A percentile compares a stretch with the other conserved stretches of the same genome.
These are phyloP conservation scores for Zaprionus capensis DNA, from an alignment of 1,140 invertebrate species.

Conservation along the genomic window DNA sequence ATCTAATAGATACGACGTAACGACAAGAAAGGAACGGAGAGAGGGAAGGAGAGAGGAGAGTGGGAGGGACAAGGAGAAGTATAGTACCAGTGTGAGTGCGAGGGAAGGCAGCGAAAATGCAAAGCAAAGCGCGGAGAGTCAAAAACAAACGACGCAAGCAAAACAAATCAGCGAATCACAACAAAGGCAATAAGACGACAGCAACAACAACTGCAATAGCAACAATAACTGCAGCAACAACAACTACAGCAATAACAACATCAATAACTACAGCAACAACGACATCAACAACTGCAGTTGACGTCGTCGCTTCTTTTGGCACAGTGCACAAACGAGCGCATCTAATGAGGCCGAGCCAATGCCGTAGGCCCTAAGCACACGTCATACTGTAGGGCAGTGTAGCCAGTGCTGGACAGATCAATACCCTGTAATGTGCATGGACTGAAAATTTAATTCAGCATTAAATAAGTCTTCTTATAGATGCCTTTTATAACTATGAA, in stretches of 20 bases:
- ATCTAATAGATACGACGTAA: conserved; percentile 55
- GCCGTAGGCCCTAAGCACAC: conserved; percentile 40
- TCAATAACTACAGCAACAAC: conserved; percentile 5
- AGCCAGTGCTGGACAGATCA: background rate
- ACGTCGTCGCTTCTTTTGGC: conserved; percentile 46
- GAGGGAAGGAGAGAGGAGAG: background rate
- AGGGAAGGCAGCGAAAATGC: conserved; percentile 33
- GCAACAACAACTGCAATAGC: conserved; percentile 14
- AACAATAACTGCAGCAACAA: conserved; percentile 14
- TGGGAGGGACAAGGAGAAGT: background rate
- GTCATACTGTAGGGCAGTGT: conserved; percentile 7
- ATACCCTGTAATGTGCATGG: conserved; percentile 19
- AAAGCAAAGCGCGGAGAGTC: conserved; percentile 47
- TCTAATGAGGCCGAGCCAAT: conserved; percentile 60
- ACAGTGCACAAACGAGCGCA: conserved; percentile 55
- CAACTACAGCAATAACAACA: background rate
- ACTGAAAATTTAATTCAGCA: background rate
- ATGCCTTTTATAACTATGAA: no score
- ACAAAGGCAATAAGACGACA: conserved; percentile 31
- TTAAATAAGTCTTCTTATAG: no score
- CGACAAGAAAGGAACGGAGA: background rate
- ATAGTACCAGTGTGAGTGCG: background rate
- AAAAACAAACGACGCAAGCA: conserved; percentile 61
- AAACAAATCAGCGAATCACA: conserved; percentile 64
- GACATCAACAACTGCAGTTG: conserved; percentile 19